Evolutionary conservation across 2,113 vertebrate genomes (phyloP), one percentile per base, ranked within the genome.

Genomic region (Anoplopoma fimbria): DNA sequence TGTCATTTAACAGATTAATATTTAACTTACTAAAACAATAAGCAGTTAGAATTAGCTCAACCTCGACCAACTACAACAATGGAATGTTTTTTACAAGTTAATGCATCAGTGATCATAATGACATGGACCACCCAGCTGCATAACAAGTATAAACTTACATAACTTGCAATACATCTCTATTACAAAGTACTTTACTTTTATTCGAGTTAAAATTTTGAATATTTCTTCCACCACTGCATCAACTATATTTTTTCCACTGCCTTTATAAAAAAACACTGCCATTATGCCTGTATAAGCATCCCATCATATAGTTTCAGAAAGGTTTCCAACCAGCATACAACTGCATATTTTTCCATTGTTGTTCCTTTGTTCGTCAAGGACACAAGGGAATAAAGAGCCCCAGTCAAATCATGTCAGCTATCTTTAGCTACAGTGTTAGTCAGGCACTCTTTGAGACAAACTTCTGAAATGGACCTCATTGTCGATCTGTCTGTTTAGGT

Each of bases 381-480:
- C 25, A 70, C 47, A 31, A 49, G 40, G 17, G 57, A 58, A 40
- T 58, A 8, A 31, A 53, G 21, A 31, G n/a, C 25, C 1, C 3
- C 34, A 15, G 4, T 10, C 14, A 33, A 49, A 49, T 23, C 9
- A 6, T 6, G 21, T 6, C 3, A 13, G 2, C 12, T 9, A 6
- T 33, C 57, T 49, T 10, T 8, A 23, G 47, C 27, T 13, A 2
- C 19, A 45, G 25, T n/a, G 7, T 51, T 21, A 67, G 15, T 1
- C 21, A 2, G 19, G 38, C 42, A 51, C 75, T 29, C 45, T 75
- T 36, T 57, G 7, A 72, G 45, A 55, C 57, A 76, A 58, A 83
- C 25, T 25, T 81, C 81, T 92, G 86, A 87, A 75, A 81, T 75
- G 84, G 21, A 27, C 71, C 83, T 87, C 63, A 62, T 67, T 62